A percentile compares a stretch with the other conserved stretches of the same genome.
phyloP scores from a whole-genome alignment of 30 jellyfish, hydroid and myxozoan species.

The Catostylus mosaicus region DNA sequence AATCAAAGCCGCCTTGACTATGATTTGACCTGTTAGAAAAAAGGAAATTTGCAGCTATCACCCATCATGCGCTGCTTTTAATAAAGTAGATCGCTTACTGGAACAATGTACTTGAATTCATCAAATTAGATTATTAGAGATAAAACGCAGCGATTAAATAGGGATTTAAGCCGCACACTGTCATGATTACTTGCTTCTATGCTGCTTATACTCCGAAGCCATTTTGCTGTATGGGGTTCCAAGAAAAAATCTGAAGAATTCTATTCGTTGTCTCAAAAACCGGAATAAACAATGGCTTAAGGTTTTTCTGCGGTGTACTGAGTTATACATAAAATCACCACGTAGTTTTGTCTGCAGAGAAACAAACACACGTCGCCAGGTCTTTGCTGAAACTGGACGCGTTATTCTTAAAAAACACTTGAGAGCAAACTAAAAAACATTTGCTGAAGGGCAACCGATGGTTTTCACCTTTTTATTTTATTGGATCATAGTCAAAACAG shows the following conservation, averaged over 20 bases:
- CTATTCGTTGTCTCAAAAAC: slow-evolving; percentile 8
- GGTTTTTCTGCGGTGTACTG: neutral
- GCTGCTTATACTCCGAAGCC: neutral
- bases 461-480: too few species aligned
- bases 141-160: slow-evolving; percentile 46
- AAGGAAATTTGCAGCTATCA: slow-evolving; percentile 25
- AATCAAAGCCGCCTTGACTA: slow-evolving; percentile 49
- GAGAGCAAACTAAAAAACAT: too few species aligned
- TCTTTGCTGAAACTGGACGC: neutral
- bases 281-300: slow-evolving; percentile 46
- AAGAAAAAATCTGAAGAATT: slow-evolving; percentile 12
- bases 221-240: slow-evolving; percentile 33
- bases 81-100: slow-evolving; percentile 53
- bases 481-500: too few species aligned
- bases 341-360: neutral
- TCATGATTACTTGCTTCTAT: slow-evolving; percentile 13
- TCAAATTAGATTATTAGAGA: slow-evolving; percentile 58
- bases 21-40: slow-evolving; percentile 42
- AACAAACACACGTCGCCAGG: neutral
- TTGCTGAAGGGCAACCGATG: too few species aligned
- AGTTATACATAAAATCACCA: neutral
- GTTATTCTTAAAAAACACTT: too few species aligned
- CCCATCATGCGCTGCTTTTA: slow-evolving; percentile 46
- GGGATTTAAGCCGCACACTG: slow-evolving; percentile 27
- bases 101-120: slow-evolving; percentile 33